A percentile compares a stretch with the other conserved stretches of the same genome.
Evolutionary conservation across 2,888 invertebrate genomes (phyloP).

Genomic region (Plutella xylostella): DNA sequence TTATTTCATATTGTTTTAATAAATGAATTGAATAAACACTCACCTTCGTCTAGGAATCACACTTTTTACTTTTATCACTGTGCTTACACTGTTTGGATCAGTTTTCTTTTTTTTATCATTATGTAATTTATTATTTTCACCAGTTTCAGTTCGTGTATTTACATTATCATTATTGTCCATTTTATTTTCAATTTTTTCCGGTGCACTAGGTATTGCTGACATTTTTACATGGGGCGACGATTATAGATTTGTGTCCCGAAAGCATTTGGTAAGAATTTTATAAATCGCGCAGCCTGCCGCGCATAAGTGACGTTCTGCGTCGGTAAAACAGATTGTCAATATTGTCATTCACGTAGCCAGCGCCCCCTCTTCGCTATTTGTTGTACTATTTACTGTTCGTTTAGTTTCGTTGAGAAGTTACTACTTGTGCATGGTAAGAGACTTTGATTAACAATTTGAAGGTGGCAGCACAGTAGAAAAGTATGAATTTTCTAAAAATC

Average conservation of each 20-base stretch:
- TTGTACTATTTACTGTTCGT: too few relatives aligned
- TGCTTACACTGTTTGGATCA: constrained; percentile 27
- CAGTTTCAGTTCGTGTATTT: constrained; percentile 23
- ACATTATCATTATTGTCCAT: constrained; percentile 24
- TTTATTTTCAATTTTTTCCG: constrained; percentile 34
- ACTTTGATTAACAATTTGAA: too few relatives aligned
- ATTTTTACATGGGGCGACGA: constrained; percentile 50
- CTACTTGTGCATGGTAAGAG: too few relatives aligned
- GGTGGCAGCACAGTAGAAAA: too few relatives aligned
- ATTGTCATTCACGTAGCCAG: too few relatives aligned
- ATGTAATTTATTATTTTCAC: constrained; percentile 33
- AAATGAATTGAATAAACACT: constrained; percentile 22
- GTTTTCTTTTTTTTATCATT: constrained; percentile 42
- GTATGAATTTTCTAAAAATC: too few relatives aligned
- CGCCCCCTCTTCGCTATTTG: too few relatives aligned
- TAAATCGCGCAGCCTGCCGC: constrained; percentile 65
- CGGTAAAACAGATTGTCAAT: constrained; percentile 46
- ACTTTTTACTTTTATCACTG: constrained; percentile 61
- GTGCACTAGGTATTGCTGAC: constrained; percentile 40
- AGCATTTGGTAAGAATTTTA: constrained; percentile 60
- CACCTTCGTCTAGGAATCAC: constrained; percentile 58
- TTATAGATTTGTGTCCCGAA: constrained; percentile 61
- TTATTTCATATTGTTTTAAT: not conserved
- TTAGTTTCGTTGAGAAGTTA: too few relatives aligned
- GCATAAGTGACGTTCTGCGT: constrained; percentile 45